These are phyloP conservation scores for Chaetogeoica ovagalla DNA, from an alignment of 2,888 invertebrate species.

Conservation along the genomic window DNA sequence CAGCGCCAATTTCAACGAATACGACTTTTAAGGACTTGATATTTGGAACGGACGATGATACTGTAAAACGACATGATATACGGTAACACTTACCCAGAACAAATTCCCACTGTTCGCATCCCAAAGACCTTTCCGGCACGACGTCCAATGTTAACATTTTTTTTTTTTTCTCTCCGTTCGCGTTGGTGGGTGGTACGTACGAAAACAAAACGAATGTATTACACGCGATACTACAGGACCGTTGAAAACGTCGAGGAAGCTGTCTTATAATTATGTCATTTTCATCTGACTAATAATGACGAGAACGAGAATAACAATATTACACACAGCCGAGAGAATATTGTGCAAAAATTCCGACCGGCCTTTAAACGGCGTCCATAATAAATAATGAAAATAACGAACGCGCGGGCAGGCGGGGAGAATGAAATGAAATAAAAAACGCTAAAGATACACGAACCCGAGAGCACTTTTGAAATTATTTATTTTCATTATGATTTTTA, in stretches of 20 bases:
- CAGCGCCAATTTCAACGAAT: not conserved
- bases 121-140: conserved; percentile 90
- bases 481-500: conserved; percentile 11
- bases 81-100: conserved; percentile 76
- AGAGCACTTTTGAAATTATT: not conserved
- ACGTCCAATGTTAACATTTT: conserved; percentile 95
- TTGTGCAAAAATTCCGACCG: conserved; percentile 5
- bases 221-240: not conserved
- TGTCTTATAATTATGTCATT: not conserved
- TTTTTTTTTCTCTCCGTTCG: not conserved
- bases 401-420: too few species aligned
- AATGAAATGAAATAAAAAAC: not conserved
- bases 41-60: not conserved
- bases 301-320: not conserved
- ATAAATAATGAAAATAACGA: not conserved
- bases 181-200: not conserved
- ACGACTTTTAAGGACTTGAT: conserved; percentile 4
- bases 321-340: not conserved
- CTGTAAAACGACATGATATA: not conserved
- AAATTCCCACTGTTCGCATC: conserved; percentile 98
- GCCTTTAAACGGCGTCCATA: conserved; percentile 18
- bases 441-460: not conserved
- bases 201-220: not conserved
- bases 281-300: not conserved
- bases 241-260: not conserved